These are phyloP conservation scores for Choloepus hoffmanni DNA, from an alignment of 2,113 vertebrate species.

Conservation along the genomic window DNA sequence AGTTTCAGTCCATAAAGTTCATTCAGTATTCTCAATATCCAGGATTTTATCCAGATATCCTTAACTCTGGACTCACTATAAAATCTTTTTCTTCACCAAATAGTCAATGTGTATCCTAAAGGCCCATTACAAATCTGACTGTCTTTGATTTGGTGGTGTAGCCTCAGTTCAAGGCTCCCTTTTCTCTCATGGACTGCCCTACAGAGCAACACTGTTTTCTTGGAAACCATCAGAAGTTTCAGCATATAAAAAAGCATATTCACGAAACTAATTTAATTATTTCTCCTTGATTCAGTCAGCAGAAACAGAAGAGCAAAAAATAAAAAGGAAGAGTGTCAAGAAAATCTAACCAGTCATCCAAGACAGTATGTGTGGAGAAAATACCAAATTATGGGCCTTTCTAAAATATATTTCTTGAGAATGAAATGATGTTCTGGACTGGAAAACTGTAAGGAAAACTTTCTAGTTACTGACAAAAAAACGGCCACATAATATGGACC, in stretches of 20 bases:
- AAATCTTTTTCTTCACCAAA: neutral
- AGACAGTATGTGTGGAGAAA: neutral
- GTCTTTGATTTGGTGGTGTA: neutral
- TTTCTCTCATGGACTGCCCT: neutral
- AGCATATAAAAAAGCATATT: neutral
- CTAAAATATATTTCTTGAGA: neutral
- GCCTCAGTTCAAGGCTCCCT: neutral
- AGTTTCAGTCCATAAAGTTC: neutral
- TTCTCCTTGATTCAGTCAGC: neutral
- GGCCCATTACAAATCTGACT: neutral
- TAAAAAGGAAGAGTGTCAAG: neutral
- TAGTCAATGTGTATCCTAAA: neutral
- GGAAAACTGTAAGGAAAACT: neutral
- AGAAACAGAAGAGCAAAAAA: slow-evolving; percentile 12
- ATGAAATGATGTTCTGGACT: neutral
- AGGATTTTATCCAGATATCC: neutral
- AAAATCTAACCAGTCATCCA: neutral
- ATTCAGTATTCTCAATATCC: neutral
- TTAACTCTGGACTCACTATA: neutral
- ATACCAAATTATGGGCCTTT: neutral
- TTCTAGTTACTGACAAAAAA: neutral
- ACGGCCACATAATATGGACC: neutral
- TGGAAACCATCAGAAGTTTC: neutral
- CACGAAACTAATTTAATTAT: neutral
- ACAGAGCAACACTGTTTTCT: neutral